Evolutionary conservation across 2,797 vertebrate genomes (phyloP).

Genomic region (Fistularia tabacaria): DNA sequence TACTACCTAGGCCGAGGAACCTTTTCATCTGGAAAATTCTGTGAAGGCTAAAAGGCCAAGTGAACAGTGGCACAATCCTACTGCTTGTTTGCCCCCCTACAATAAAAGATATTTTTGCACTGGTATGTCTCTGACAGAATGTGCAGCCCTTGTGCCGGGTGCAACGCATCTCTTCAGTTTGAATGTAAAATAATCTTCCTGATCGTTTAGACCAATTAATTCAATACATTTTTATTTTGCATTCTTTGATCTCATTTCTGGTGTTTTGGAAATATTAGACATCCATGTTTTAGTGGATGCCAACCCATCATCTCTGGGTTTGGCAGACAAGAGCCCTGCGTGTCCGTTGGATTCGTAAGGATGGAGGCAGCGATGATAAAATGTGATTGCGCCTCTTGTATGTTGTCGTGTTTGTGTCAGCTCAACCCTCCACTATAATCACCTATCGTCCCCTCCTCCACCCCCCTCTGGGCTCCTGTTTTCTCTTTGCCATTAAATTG

Average conservation of each 20-base stretch:
- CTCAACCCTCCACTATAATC: slow-evolving; percentile 53
- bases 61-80: slow-evolving; percentile 54
- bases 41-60: slow-evolving; percentile 53
- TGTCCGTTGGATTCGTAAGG: slow-evolving; percentile 51
- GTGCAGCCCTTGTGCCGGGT: background rate
- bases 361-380: slow-evolving; percentile 51
- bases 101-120: slow-evolving; percentile 44
- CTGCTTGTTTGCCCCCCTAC: slow-evolving; percentile 32
- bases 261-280: slow-evolving; percentile 61
- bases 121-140: slow-evolving; percentile 19
- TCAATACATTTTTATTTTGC: slow-evolving; percentile 17
- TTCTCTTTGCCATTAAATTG: slow-evolving; percentile 81
- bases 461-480: slow-evolving; percentile 66
- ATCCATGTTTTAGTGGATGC: slow-evolving; percentile 59
- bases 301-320: slow-evolving; percentile 50
- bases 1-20: slow-evolving; percentile 31
- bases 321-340: slow-evolving; percentile 58
- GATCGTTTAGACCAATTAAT: slow-evolving; percentile 3
- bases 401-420: slow-evolving; percentile 71
- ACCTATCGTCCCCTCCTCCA: slow-evolving; percentile 40
- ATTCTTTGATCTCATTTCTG: slow-evolving; percentile 49
- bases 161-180: background rate
- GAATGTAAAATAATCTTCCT: slow-evolving; percentile 14
- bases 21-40: slow-evolving; percentile 66
- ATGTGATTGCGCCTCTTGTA: slow-evolving; percentile 64